phyloP scores from a whole-genome alignment of 2,888 invertebrate genomes.

The Cremastinae sp. region DNA sequence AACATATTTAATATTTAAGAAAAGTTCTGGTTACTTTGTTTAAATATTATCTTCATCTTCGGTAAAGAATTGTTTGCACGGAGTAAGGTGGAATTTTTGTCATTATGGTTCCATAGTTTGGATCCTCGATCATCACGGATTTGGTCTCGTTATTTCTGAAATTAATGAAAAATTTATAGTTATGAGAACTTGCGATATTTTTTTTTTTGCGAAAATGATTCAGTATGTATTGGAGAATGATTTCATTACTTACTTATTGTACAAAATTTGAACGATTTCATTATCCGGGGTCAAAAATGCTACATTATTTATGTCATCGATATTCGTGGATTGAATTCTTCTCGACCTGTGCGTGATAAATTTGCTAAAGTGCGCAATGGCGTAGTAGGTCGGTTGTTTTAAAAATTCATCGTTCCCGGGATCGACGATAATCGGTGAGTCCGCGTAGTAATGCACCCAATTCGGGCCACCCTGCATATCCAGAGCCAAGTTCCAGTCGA shows the following conservation, averaged over 20 bases:
- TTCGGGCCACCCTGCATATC: constrained; percentile 90
- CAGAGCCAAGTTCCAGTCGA: constrained; percentile 94
- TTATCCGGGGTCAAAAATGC: constrained; percentile 83
- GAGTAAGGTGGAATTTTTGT: constrained; percentile 78
- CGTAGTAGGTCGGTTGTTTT: constrained; percentile 94
- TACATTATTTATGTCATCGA: constrained; percentile 76
- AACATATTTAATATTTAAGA: no score
- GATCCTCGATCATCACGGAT: constrained; percentile 77
- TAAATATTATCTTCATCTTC: constrained; percentile 43
- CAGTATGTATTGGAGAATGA: not conserved
- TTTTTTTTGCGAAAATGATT: not conserved
- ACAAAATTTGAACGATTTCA: constrained; percentile 81
- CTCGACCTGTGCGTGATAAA: constrained; percentile 85
- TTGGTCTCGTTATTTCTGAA: constrained; percentile 46
- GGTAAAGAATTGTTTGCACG: constrained; percentile 80
- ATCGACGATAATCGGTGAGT: constrained; percentile 88
- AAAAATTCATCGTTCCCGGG: constrained; percentile 86
- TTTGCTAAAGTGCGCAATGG: constrained; percentile 89
- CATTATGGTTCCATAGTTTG: constrained; percentile 74
- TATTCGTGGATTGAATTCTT: constrained; percentile 74
- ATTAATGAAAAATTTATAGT: not conserved
- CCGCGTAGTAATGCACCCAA: constrained; percentile 89
- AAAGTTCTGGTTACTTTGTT: no score
- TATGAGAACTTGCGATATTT: not conserved
- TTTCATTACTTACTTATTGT: constrained; percentile 81